A percentile compares a stretch with the other conserved stretches of the same genome.
phyloP scores from a whole-genome alignment of 2,113 vertebrate species.

The Madoqua kirkii region DNA sequence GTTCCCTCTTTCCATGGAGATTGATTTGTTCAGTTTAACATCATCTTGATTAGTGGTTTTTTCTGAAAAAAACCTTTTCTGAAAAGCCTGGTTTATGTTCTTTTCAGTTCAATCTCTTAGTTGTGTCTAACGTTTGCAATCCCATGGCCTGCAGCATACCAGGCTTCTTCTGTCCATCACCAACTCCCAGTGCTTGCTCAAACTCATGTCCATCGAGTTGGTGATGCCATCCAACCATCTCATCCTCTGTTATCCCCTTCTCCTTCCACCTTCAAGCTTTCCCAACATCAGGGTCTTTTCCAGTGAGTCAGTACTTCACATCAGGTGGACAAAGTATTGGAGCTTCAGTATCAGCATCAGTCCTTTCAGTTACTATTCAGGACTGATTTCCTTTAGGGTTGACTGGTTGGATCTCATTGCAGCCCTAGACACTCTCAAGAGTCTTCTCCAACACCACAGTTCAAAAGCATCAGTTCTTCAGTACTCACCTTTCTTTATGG shows the following conservation, averaged over 20 bases:
- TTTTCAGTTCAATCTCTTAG: neutral
- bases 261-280: neutral
- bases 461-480: neutral
- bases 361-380: neutral
- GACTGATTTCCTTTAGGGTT: neutral
- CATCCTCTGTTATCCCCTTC: neutral
- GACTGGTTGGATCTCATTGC: neutral
- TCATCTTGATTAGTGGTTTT: neutral
- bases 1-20: neutral
- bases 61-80: too few relatives aligned
- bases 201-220: neutral
- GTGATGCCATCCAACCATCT: neutral
- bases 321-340: neutral
- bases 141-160: neutral
- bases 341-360: neutral
- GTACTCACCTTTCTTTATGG: neutral
- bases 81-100: neutral
- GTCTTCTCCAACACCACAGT: neutral
- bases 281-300: neutral
- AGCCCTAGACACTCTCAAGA: neutral
- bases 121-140: neutral
- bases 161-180: neutral
- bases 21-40: neutral
- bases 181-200: neutral
- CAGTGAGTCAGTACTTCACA: neutral